Percentiles rank a stretch among this genome's conserved stretches.
phyloP scores from a whole-genome alignment of 2,113 vertebrate genomes.

The Myanophis thanlyinensis region DNA sequence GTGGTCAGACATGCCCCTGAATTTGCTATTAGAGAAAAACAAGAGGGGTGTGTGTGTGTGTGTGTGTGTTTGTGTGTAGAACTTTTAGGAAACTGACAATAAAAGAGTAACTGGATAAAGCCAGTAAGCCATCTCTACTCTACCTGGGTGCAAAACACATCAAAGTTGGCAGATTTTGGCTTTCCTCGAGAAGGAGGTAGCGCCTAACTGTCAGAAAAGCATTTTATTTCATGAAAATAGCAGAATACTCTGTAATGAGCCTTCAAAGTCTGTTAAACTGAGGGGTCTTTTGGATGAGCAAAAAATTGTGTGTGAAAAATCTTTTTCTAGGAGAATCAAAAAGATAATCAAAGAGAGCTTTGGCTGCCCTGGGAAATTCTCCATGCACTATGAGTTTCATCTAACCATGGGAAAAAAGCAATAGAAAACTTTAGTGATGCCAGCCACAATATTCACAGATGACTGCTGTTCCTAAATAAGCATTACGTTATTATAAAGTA shows the following conservation, averaged over 20 bases:
- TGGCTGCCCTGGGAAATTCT: constrained; percentile 58
- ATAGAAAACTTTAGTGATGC: constrained; percentile 51
- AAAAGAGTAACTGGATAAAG: not conserved
- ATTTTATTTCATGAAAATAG: not conserved
- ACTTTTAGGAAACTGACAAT: not conserved
- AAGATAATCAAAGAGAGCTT: constrained; percentile 50
- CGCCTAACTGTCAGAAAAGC: not conserved
- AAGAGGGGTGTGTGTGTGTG: not conserved
- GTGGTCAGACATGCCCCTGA: not conserved
- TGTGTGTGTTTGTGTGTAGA: not conserved
- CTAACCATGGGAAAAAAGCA: constrained; percentile 54
- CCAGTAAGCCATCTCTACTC: not conserved
- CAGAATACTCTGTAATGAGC: not conserved
- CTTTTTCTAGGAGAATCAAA: constrained; percentile 22
- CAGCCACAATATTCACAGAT: constrained; percentile 68
- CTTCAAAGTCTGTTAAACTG: not conserved
- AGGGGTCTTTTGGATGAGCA: constrained; percentile 13
- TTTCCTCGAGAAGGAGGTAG: not conserved
- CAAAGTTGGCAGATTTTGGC: not conserved
- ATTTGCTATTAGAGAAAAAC: not conserved
- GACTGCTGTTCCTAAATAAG: constrained; percentile 73
- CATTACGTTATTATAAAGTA: constrained; percentile 70
- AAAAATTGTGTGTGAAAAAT: constrained; percentile 21
- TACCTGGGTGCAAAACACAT: not conserved
- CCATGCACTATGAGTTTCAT: constrained; percentile 53